These are phyloP conservation scores for Ara ararauna DNA, from an alignment of 2,797 vertebrate species.

Conservation along the genomic window DNA sequence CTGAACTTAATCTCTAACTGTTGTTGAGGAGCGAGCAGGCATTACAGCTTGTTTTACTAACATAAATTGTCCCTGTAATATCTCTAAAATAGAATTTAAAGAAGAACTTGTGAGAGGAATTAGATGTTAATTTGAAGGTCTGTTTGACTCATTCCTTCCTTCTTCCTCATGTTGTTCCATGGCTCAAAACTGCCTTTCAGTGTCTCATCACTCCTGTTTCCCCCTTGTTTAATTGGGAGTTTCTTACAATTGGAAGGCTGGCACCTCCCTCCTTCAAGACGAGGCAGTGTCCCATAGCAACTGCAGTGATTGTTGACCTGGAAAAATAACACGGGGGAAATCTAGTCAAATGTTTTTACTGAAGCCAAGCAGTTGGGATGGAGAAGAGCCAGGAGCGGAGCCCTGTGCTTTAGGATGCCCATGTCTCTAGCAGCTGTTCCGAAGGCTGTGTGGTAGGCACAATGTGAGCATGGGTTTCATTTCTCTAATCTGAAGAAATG, in stretches of 20 bases:
- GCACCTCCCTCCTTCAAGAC: background rate
- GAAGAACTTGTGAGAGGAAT: background rate
- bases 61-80: background rate
- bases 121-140: background rate
- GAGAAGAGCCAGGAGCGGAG: background rate
- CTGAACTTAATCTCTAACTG: background rate
- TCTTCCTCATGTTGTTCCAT: background rate
- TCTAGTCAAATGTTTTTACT: background rate
- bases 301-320: background rate
- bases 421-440: background rate
- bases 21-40: background rate
- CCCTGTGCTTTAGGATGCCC: background rate
- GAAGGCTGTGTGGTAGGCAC: background rate
- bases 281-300: background rate
- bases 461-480: background rate
- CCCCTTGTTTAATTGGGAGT: background rate
- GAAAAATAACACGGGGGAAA: background rate
- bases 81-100: background rate
- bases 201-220: background rate
- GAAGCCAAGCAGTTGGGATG: background rate
- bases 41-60: background rate
- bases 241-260: background rate
- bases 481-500: background rate
- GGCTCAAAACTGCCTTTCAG: background rate
- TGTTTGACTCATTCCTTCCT: slow-evolving; percentile 24